phyloP scores from a whole-genome alignment of 1,140 invertebrate genomes.

The Drosophila insularis region DNA sequence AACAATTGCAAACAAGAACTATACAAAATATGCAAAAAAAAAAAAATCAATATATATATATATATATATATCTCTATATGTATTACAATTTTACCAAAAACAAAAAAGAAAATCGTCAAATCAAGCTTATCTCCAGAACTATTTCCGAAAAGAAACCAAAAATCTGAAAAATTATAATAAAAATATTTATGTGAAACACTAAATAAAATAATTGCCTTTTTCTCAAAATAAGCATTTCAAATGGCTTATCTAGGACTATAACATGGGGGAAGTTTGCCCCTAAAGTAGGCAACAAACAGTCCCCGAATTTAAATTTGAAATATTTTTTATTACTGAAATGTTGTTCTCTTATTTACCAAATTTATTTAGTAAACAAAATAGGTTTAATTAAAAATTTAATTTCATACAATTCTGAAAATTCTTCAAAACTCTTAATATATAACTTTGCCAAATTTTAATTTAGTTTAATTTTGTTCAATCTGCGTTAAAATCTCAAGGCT shows the following conservation, averaged over 20 bases:
- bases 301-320: too few relatives aligned
- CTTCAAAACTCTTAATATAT: too few relatives aligned
- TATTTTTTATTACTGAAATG: too few relatives aligned
- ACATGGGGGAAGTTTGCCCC: too few relatives aligned
- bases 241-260: too few relatives aligned
- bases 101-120: constrained; percentile 59
- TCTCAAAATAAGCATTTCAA: neutral
- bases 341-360: too few relatives aligned
- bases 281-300: neutral
- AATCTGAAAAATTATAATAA: constrained; percentile 77
- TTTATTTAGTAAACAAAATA: too few relatives aligned
- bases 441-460: too few relatives aligned
- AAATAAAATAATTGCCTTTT: constrained; percentile 11
- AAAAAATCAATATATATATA: constrained; percentile 21
- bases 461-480: too few relatives aligned
- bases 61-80: constrained; percentile 51
- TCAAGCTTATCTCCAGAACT: constrained; percentile 78
- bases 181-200: constrained; percentile 75
- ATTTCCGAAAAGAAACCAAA: constrained; percentile 69
- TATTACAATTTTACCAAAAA: constrained; percentile 69
- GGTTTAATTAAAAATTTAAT: too few relatives aligned
- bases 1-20: constrained; percentile 32
- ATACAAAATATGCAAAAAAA: constrained; percentile 20
- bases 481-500: too few relatives aligned
- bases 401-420: too few relatives aligned